Evolutionary conservation across 2,113 vertebrate genomes (phyloP).

Genomic region (Crypturellus undulatus): DNA sequence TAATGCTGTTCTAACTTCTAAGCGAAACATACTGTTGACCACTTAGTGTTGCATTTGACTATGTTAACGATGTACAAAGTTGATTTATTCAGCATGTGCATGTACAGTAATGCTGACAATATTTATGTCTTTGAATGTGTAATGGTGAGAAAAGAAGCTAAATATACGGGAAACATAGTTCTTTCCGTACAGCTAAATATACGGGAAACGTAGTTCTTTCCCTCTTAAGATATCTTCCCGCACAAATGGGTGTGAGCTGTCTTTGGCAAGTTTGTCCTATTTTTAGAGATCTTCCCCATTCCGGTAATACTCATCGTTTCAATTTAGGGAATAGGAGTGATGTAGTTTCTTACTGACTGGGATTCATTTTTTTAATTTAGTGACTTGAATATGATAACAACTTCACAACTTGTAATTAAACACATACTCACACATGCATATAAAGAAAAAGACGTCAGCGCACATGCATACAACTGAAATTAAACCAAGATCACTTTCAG

Average conservation of each 20-base stretch:
- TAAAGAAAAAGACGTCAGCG: not conserved
- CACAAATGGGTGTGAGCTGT: not conserved
- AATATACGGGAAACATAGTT: not conserved
- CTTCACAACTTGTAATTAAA: slow-evolving; percentile 69
- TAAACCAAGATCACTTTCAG: slow-evolving; percentile 20
- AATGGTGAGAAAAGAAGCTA: not conserved
- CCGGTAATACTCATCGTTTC: not conserved
- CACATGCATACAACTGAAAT: slow-evolving; percentile 4
- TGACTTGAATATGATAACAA: slow-evolving; percentile 56
- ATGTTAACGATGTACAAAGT: accelerated
- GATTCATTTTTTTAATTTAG: slow-evolving; percentile 34
- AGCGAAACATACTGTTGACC: accelerated
- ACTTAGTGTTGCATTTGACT: not conserved
- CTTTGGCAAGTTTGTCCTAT: not conserved
- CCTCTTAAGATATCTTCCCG: not conserved
- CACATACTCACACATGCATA: not conserved
- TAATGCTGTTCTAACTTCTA: not conserved
- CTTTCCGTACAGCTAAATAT: not conserved
- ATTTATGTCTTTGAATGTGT: not conserved
- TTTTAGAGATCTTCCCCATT: not conserved
- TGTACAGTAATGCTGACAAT: not conserved
- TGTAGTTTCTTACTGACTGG: not conserved
- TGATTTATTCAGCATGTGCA: not conserved
- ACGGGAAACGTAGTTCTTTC: not conserved
- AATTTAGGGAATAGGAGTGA: not conserved